Conservation (phyloP, 2,797 vertebrate species). For the Leontopithecus rosalia region DNA sequence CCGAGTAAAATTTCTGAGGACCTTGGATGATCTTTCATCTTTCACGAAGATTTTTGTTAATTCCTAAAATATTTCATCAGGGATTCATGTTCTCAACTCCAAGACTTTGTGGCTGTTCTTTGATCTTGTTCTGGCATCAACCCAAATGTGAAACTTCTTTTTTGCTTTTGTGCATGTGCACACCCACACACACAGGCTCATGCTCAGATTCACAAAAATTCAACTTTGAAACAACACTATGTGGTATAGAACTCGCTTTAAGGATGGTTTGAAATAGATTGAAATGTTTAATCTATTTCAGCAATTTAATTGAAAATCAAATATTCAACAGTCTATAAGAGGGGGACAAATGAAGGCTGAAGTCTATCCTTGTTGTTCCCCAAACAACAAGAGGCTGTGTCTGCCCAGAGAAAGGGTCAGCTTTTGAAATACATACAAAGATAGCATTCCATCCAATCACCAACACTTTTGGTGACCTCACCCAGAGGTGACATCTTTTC, state of each 20-base stretch:
- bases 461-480: not conserved
- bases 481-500: not conserved
- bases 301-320: conserved; percentile 3
- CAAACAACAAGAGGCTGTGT: not conserved
- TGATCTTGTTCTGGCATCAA: not conserved
- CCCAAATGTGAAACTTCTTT: not conserved
- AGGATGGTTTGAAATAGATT: not conserved
- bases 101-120: not conserved
- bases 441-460: not conserved
- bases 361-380: not conserved
- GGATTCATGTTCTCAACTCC: not conserved
- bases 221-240: not conserved
- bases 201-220: not conserved
- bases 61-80: not conserved
- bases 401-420: not conserved
- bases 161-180: not conserved
- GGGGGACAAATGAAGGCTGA: not conserved
- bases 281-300: conserved; percentile 2
- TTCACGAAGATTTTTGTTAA: not conserved
- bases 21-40: not conserved
- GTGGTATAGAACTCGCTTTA: not conserved
- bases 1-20: conserved; percentile 5
- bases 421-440: not conserved
- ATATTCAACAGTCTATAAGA: not conserved
- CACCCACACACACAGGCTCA: not conserved